Evolutionary conservation across 2,113 vertebrate species (phyloP).

Genomic region (Scomber scombrus): DNA sequence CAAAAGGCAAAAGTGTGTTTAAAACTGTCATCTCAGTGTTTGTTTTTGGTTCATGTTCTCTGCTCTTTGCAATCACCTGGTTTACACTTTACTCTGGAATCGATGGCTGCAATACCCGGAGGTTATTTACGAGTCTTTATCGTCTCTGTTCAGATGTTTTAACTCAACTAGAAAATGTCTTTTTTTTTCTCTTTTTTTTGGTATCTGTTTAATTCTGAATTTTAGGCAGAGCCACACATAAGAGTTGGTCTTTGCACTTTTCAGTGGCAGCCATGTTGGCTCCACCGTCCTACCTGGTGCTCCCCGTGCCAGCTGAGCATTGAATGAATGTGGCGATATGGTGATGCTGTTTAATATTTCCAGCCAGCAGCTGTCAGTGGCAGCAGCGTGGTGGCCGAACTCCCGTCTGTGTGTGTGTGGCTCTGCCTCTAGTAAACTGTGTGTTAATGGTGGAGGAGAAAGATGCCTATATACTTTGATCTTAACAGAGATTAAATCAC

Average conservation of each 20-base stretch:
- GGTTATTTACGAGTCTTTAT: constrained; percentile 45
- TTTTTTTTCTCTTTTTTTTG: constrained; percentile 18
- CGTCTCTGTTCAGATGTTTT: constrained; percentile 46
- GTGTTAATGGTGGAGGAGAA: constrained; percentile 37
- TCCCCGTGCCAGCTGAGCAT: constrained; percentile 25
- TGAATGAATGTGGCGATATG: constrained; percentile 57
- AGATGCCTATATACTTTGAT: constrained; percentile 69
- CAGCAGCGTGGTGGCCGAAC: constrained; percentile 13
- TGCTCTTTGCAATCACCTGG: constrained; percentile 70
- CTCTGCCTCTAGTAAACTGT: constrained; percentile 59
- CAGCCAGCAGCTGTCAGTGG: constrained; percentile 35
- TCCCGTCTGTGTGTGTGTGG: constrained; percentile 23
- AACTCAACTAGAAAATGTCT: constrained; percentile 47
- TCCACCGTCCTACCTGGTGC: constrained; percentile 39
- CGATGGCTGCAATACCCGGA: constrained; percentile 52
- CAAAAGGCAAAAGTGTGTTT: constrained; percentile 44
- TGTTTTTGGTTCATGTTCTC: constrained; percentile 56
- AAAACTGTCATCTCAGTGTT: constrained; percentile 68
- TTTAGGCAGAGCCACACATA: constrained; percentile 44
- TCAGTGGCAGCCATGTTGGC: constrained; percentile 57
- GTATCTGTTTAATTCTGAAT: constrained; percentile 5
- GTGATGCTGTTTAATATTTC: constrained; percentile 35
- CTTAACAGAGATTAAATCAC: constrained; percentile 72
- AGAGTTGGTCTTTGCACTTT: constrained; percentile 67
- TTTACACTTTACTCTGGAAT: constrained; percentile 78